Conservation (phyloP, 2,797 vertebrate species). For the Steatocranus sp. region DNA sequence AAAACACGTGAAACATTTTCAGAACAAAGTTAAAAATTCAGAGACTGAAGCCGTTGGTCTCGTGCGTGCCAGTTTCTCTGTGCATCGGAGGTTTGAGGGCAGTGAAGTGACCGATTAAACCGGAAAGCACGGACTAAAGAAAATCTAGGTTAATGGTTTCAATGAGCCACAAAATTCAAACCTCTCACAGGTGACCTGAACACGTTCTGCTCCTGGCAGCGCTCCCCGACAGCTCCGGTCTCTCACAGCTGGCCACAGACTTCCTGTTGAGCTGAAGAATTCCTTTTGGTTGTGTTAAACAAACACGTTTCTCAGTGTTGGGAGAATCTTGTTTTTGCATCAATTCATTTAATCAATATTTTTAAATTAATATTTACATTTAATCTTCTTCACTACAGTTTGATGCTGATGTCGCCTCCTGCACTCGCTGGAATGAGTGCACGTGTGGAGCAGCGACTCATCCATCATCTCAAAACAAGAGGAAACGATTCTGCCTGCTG, state of each 20-base stretch:
- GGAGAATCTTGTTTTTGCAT: background rate
- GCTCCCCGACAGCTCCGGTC: accelerated
- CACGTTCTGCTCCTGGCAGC: background rate
- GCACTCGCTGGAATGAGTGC: background rate
- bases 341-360: background rate
- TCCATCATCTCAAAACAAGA: background rate
- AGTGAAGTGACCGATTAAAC: background rate
- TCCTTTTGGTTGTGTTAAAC: background rate
- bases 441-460: background rate
- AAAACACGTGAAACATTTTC: background rate
- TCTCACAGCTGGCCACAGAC: background rate
- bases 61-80: background rate
- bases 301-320: background rate
- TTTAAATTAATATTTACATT: background rate
- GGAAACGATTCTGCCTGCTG: background rate
- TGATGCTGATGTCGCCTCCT: background rate
- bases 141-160: background rate
- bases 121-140: accelerated
- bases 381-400: background rate
- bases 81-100: background rate
- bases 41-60: background rate
- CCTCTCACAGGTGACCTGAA: background rate
- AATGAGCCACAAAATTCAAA: background rate
- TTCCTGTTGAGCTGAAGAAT: background rate
- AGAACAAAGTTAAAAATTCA: background rate